Evolutionary conservation across 2,797 vertebrate species (phyloP), one percentile per base, ranked within the genome.

Genomic region (Ispidina picta): DNA sequence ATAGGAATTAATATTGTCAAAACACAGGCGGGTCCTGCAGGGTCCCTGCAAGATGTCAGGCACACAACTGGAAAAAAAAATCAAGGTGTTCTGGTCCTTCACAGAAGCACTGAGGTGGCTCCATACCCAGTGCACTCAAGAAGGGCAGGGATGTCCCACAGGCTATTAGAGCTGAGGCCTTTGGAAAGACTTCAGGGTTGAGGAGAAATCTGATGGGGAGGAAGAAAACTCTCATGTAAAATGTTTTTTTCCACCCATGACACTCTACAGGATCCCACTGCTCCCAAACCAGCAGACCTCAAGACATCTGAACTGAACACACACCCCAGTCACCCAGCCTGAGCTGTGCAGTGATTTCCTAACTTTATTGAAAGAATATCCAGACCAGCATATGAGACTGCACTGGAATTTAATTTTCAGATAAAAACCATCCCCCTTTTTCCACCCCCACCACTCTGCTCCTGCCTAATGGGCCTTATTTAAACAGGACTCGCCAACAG

Each of bases 381-480:
- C 8, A 1, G 29, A 48, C 14, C 33, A 44, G 74, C 20, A 29
- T 4, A 14, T 15, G 28, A 75, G 49, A n/a, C 18, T 8, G 4
- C 1, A 3, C 52, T 76, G 35, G 12, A 71, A 92, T 76, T 92
- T 62, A 6, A 86, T 82, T 86, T 95, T 65, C 86, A 88, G 68
- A 9, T 37, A 58, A 59, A 28, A 49, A 15, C 8, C 0, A 39
- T 62, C 31, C 54, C 63, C 74, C 43, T 54, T 82, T 55, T 43
- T 71, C 66, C 58, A 81, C 35, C 37, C 73, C 59, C 52, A 37
- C 25, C 19, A 8, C 43, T 23, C 16, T 4, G 68, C 68, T 85
- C 79, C 60, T 69, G 85, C 56, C 85, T 76, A 79, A 89, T 3
- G 18, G 80, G 88, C 86, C 93, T 94, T 92, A 88, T 86, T 91